A percentile compares a stretch with the other conserved stretches of the same genome.
Evolutionary conservation across 2,113 vertebrate genomes (phyloP).

Genomic region (Cyphomyrus plagiostoma): DNA sequence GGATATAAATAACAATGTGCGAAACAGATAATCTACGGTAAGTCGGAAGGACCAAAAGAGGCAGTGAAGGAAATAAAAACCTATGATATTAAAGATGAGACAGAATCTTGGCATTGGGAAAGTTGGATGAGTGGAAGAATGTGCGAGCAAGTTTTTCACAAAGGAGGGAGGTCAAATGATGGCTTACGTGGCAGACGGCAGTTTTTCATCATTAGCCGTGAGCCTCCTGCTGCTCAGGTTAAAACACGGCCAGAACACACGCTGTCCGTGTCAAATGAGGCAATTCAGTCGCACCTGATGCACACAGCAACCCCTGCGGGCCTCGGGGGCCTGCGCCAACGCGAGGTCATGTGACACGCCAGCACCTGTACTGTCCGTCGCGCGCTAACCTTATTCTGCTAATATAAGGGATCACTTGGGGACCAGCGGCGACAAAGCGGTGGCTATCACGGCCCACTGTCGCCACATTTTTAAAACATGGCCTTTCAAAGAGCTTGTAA

Average conservation of each 20-base stretch:
- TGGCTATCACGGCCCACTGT: background rate
- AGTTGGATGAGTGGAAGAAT: constrained; percentile 21
- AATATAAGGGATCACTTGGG: background rate
- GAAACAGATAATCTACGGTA: background rate
- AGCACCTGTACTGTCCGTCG: constrained; percentile 41
- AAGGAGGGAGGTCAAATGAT: constrained; percentile 24
- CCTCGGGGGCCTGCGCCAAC: constrained; percentile 30
- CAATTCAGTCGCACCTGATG: constrained; percentile 51
- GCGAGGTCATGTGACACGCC: constrained; percentile 22
- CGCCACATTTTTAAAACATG: background rate
- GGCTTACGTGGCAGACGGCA: constrained; percentile 38
- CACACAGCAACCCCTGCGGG: constrained; percentile 33
- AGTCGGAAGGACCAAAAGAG: background rate
- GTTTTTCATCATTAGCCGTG: constrained; percentile 44
- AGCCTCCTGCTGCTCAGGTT: constrained; percentile 44
- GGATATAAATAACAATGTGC: background rate
- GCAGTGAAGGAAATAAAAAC: background rate
- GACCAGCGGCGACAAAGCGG: background rate
- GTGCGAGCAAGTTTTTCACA: constrained; percentile 15
- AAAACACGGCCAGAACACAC: constrained; percentile 45
- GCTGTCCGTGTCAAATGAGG: constrained; percentile 51
- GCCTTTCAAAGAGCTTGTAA: background rate
- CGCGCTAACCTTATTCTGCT: constrained; percentile 31
- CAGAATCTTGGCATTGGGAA: background rate
- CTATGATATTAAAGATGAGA: background rate